phyloP scores from a whole-genome alignment of 2,797 vertebrate species.

The Morelia viridis region DNA sequence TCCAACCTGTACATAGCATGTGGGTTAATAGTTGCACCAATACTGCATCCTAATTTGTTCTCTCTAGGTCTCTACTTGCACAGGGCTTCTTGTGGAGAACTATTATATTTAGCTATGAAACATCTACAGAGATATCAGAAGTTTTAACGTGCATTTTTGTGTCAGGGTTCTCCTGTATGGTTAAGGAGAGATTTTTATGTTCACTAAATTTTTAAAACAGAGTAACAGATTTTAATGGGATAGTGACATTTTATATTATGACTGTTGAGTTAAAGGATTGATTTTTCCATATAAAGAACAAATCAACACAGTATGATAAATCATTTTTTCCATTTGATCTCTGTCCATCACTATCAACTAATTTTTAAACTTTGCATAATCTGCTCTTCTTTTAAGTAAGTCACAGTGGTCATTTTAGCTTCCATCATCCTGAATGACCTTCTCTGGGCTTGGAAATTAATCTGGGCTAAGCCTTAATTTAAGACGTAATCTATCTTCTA shows the following conservation, averaged over 20 bases:
- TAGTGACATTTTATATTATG: neutral
- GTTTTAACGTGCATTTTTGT: neutral
- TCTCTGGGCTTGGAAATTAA: neutral
- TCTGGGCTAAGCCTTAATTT: neutral
- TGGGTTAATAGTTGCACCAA: neutral
- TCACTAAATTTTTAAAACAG: neutral
- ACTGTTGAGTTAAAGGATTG: neutral
- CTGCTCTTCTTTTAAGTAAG: neutral
- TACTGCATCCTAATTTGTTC: neutral
- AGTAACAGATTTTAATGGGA: neutral
- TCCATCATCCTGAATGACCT: neutral
- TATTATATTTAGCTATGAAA: neutral
- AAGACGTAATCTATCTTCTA: neutral
- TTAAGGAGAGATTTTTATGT: neutral
- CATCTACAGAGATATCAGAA: neutral
- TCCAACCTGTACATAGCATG: neutral
- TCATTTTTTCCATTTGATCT: neutral
- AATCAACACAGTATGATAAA: neutral
- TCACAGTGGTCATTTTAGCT: neutral
- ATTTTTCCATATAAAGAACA: neutral
- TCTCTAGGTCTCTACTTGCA: neutral
- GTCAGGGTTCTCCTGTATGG: neutral
- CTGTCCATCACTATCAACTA: neutral
- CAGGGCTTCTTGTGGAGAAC: neutral
- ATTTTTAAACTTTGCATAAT: neutral